These are phyloP conservation scores for Aporrectodea caliginosa DNA, from an alignment of 1,140 invertebrate genomes.

Conservation along the genomic window DNA sequence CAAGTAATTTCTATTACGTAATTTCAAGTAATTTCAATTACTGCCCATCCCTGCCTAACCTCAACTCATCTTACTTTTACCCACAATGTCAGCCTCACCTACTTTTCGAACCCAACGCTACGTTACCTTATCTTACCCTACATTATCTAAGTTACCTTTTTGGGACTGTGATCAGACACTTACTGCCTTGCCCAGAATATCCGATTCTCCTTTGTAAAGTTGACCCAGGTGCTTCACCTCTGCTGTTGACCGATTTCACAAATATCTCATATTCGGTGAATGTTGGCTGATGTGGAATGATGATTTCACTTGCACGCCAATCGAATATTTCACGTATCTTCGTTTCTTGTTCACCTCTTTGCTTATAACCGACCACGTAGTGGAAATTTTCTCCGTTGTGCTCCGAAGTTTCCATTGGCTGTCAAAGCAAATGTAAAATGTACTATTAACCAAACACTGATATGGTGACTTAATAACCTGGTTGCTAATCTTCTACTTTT, in stretches of 20 bases:
- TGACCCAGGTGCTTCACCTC: slow-evolving; percentile 3
- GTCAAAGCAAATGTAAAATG: too few relatives aligned
- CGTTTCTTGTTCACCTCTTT: neutral
- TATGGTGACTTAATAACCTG: too few relatives aligned
- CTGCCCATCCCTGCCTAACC: too few relatives aligned
- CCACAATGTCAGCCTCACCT: too few relatives aligned
- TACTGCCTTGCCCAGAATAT: neutral
- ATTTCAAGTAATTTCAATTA: too few relatives aligned
- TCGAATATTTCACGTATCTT: slow-evolving; percentile 5
- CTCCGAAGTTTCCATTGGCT: slow-evolving; percentile 21
- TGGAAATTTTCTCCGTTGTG: slow-evolving; percentile 30
- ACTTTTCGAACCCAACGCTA: too few relatives aligned
- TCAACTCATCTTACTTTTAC: too few relatives aligned
- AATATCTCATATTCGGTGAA: slow-evolving; percentile 22
- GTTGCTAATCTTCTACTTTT: too few relatives aligned
- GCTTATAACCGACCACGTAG: slow-evolving; percentile 27
- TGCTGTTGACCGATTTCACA: slow-evolving; percentile 14
- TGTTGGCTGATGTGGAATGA: slow-evolving; percentile 20
- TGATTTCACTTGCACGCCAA: slow-evolving; percentile 27
- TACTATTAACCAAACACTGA: too few relatives aligned
- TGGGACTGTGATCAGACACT: neutral
- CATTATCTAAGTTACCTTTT: too few relatives aligned
- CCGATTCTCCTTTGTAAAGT: neutral
- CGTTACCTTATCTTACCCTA: too few relatives aligned
- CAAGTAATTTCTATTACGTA: too few relatives aligned